Base-by-base conservation (phyloP, 1,140 invertebrate species). In the Pristionchus pacificus region DNA sequence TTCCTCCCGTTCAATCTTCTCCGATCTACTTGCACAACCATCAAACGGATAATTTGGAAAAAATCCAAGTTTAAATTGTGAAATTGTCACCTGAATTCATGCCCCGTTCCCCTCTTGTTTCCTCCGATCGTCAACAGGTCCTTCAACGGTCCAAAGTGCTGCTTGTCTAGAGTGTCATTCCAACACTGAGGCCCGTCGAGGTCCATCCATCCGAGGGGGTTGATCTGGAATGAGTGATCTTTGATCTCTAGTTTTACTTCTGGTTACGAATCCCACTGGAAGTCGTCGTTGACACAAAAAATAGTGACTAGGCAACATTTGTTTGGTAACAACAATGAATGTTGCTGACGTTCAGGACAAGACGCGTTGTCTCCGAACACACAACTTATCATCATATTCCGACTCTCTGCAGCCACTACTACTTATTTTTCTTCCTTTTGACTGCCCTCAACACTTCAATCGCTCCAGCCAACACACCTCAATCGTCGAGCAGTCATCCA, bases 61-160 rank as follows among this genome's bases (percentile, higher is more conserved):
- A 49, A 49, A 10, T 49, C 19, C 6, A 49, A 10, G 6, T 6
- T 49, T 49, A 49, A n/a, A 15, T 0, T 68, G 15, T 19, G 15
- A 65, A 28, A 25, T 19, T 74, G 61, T 28, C 33, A 75, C 72
- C 30, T n/a, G 61, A 74, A 74, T 13, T 68, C 30, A 60, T 76
- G 75, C 30, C 57, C 65, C 27, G 55, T 58, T 55, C 30, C 75
- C 63, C 61, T 66, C 31, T 69, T 72, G 19, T 57, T 38, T 60
- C 58, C 72, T 55, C 67, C 73, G 30, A 77, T 65, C 30, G 74
- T 76, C 32, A 76, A 38, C n/a, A 76, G 31, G 33, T 72, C 70
- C 30, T 72, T 65, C n/a, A 76, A 64, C 33, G 75, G 75, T n/a
- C 75, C 75, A 31, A 76, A 76, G 32, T 76, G 75, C 55, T 76